These are phyloP conservation scores for Liasis olivaceus DNA, from an alignment of 2,797 vertebrate species.

Conservation along the genomic window DNA sequence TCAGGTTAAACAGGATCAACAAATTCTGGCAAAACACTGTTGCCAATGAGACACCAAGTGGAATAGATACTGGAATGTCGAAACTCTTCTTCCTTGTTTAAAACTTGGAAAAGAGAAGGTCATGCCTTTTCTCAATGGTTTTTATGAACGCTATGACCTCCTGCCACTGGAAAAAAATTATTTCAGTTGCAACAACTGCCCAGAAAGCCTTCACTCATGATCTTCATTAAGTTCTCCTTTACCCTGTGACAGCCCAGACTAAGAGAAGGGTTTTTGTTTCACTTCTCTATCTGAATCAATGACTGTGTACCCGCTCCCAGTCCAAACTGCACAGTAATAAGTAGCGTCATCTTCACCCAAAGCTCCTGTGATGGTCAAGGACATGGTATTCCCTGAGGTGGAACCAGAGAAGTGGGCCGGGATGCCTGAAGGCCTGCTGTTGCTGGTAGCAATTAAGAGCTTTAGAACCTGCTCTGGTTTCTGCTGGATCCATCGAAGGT, in stretches of 20 bases:
- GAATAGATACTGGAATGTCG: too few relatives aligned
- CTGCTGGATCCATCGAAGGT: background rate
- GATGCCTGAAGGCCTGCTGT: background rate
- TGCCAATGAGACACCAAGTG: too few relatives aligned
- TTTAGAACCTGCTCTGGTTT: background rate
- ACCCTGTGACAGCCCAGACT: background rate
- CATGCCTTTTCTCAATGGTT: too few relatives aligned
- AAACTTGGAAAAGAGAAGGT: too few relatives aligned
- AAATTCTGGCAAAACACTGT: too few relatives aligned
- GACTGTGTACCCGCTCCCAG: background rate
- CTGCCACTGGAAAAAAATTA: background rate
- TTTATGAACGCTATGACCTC: too few relatives aligned
- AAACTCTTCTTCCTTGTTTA: too few relatives aligned
- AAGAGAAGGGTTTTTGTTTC: background rate
- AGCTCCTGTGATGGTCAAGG: background rate
- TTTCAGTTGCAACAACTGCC: background rate
- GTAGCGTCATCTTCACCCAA: background rate
- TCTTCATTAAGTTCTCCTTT: background rate
- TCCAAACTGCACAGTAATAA: background rate
- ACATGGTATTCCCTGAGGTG: background rate
- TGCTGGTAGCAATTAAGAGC: background rate
- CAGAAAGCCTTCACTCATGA: background rate
- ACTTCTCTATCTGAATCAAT: background rate
- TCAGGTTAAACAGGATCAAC: too few relatives aligned
- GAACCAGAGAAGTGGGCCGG: conserved; percentile 5